phyloP scores from a whole-genome alignment of 2,888 invertebrate genomes.

The Heteromyza rotundicornis region DNA sequence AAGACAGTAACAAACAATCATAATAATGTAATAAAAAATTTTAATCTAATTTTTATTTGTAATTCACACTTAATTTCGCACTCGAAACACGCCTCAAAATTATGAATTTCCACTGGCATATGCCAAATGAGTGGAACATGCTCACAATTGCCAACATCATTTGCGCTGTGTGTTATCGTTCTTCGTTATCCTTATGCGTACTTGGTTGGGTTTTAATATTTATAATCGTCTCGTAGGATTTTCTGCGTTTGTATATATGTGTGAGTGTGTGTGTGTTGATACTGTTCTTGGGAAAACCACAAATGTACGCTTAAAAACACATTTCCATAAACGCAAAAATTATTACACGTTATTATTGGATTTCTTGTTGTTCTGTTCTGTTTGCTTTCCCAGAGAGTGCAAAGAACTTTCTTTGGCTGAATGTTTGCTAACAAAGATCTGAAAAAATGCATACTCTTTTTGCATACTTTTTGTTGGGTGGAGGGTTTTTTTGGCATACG shows the following conservation, averaged over 20 bases:
- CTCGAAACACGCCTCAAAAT: neutral
- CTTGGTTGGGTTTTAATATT: slow-evolving; percentile 22
- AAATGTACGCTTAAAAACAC: slow-evolving; percentile 38
- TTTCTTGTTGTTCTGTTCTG: slow-evolving; percentile 20
- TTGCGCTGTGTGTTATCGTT: slow-evolving; percentile 20
- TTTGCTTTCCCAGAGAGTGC: slow-evolving; percentile 30
- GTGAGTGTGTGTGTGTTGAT: neutral
- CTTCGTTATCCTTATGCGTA: slow-evolving; percentile 10
- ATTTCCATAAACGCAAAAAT: slow-evolving; percentile 39
- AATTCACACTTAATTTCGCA: slow-evolving; percentile 3
- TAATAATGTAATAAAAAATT: too few species aligned
- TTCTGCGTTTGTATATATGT: neutral
- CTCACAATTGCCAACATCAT: too few species aligned
- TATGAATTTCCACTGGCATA: slow-evolving; percentile 6
- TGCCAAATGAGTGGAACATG: slow-evolving; percentile 4
- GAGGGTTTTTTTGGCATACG: neutral
- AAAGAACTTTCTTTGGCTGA: slow-evolving; percentile 36
- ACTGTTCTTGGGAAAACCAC: slow-evolving; percentile 29
- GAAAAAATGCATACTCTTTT: neutral
- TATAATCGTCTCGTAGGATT: slow-evolving; percentile 30
- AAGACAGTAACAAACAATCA: too few species aligned
- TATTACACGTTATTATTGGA: slow-evolving; percentile 40
- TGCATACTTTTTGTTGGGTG: neutral
- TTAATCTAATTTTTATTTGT: slow-evolving; percentile 8
- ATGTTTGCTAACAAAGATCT: too few species aligned